phyloP scores from a whole-genome alignment of 2,113 vertebrate species.

The Rhinoptilus africanus region DNA sequence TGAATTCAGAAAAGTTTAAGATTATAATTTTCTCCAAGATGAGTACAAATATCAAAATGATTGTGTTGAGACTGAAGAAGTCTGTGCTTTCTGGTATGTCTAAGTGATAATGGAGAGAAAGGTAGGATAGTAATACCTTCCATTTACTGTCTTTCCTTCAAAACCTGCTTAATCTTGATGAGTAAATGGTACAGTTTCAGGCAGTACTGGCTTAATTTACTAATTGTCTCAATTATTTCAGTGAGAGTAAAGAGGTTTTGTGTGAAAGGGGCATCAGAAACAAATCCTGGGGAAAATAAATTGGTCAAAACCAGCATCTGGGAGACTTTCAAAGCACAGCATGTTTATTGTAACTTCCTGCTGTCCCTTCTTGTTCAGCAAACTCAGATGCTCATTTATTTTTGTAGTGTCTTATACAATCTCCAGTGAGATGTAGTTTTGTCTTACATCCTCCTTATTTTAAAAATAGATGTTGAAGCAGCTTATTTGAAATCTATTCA shows the following conservation, averaged over 20 bases:
- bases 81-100: neutral
- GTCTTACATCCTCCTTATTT: neutral
- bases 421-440: neutral
- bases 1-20: neutral
- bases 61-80: neutral
- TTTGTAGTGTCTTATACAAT: neutral
- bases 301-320: neutral
- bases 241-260: neutral
- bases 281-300: neutral
- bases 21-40: neutral
- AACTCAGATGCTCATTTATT: neutral
- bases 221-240: neutral
- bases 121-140: neutral
- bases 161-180: neutral
- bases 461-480: neutral
- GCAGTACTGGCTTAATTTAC: neutral
- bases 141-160: neutral
- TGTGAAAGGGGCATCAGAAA: neutral
- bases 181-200: neutral
- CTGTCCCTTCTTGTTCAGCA: neutral
- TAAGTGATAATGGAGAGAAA: neutral
- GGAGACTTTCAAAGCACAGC: neutral
- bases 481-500: neutral
- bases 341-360: neutral
- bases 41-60: neutral